Conservation (phyloP, 2,797 vertebrate species). For the Enteromius argenteus region DNA sequence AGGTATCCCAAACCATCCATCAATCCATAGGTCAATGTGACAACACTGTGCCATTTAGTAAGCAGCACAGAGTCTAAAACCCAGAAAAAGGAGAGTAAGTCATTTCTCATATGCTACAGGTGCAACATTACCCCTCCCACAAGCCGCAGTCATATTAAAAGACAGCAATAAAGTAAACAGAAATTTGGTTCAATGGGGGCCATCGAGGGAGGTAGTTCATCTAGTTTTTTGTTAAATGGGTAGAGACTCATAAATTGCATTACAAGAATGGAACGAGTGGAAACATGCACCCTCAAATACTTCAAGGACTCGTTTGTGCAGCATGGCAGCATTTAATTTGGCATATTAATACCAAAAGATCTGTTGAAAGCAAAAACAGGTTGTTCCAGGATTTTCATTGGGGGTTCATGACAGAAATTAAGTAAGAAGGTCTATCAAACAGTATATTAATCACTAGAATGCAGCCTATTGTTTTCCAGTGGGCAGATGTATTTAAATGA, state of each 20-base stretch:
- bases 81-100: constrained; percentile 58
- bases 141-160: constrained; percentile 34
- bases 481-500: constrained; percentile 26
- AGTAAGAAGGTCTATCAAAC: constrained; percentile 28
- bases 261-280: constrained; percentile 12
- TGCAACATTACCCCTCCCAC: constrained; percentile 31
- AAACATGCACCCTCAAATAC: constrained; percentile 70
- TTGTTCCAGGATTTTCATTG: neutral
- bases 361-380: neutral
- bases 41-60: constrained; percentile 67
- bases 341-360: constrained; percentile 62
- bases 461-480: neutral
- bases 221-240: constrained; percentile 17
- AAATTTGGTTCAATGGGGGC: constrained; percentile 30
- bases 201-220: constrained; percentile 34
- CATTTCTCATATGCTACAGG: constrained; percentile 53
- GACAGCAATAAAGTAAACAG: constrained; percentile 18
- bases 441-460: constrained; percentile 22
- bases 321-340: constrained; percentile 76
- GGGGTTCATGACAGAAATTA: constrained; percentile 5
- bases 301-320: constrained; percentile 74
- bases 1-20: constrained; percentile 64
- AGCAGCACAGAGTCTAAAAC: constrained; percentile 49
- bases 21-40: constrained; percentile 71
- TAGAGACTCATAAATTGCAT: constrained; percentile 72